Percentiles rank a stretch among this genome's conserved stretches.
These are phyloP conservation scores for Ophiodon elongatus DNA, from an alignment of 2,113 vertebrate genomes.

Conservation along the genomic window DNA sequence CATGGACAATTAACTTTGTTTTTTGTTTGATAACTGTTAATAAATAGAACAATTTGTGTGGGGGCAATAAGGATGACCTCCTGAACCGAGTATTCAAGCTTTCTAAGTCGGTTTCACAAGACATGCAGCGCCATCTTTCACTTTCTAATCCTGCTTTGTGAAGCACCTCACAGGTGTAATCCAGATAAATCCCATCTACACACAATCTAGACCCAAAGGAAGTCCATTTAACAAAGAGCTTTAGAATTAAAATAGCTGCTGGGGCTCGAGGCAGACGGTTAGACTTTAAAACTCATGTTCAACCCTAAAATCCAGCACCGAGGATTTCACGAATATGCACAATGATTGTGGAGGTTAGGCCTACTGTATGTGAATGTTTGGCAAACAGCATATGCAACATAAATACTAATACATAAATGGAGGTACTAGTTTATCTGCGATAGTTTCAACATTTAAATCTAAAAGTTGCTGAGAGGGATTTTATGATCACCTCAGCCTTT, in stretches of 20 bases:
- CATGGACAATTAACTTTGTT: background rate
- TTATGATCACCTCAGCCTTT: background rate
- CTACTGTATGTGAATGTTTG: background rate
- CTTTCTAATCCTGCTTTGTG: constrained; percentile 12
- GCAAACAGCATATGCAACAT: background rate
- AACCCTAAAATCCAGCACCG: background rate
- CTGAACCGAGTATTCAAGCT: background rate
- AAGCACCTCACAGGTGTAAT: constrained; percentile 5
- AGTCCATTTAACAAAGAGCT: background rate
- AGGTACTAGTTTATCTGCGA: background rate
- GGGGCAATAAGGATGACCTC: background rate
- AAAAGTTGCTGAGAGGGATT: background rate
- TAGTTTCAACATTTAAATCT: background rate
- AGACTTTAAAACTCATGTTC: background rate
- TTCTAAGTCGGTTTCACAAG: background rate
- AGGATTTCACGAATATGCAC: background rate
- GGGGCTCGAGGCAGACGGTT: too few relatives aligned
- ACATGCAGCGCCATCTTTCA: background rate
- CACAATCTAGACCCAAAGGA: background rate
- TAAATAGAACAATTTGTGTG: background rate
- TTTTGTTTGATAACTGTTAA: background rate
- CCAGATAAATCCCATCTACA: constrained; percentile 7
- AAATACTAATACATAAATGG: too few relatives aligned
- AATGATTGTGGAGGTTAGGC: background rate
- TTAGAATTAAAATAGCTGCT: background rate